Percentiles rank a stretch among this genome's conserved stretches.
Conservation (phyloP, 2,888 invertebrate genomes). For the Corythucha ciliata region DNA sequence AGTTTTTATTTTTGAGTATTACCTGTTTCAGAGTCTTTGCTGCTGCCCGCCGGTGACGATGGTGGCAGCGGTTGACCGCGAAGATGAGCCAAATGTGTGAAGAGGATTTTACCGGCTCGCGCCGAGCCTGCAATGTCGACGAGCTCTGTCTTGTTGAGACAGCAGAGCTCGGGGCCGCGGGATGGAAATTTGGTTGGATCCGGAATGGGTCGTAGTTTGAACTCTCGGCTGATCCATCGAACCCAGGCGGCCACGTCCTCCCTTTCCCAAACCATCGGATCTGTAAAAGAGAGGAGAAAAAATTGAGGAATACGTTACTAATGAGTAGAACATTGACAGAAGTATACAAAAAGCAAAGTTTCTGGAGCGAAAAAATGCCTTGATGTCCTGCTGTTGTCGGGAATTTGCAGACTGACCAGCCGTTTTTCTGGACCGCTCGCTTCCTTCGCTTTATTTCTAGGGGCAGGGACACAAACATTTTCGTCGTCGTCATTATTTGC, state of each 20-base stretch:
- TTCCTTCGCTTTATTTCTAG: too few species aligned
- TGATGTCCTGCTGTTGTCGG: too few species aligned
- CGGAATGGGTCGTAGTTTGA: conserved; percentile 49
- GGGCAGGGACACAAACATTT: too few species aligned
- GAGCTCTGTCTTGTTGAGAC: conserved; percentile 54
- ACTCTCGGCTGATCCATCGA: conserved; percentile 51
- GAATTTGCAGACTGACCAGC: too few species aligned
- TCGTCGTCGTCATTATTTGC: too few species aligned
- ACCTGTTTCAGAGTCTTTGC: too few species aligned
- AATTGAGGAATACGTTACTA: not conserved
- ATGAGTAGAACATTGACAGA: not conserved
- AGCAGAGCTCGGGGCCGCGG: conserved; percentile 49
- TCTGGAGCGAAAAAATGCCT: not conserved
- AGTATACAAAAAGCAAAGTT: not conserved
- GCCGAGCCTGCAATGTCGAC: conserved; percentile 46
- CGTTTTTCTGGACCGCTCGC: too few species aligned
- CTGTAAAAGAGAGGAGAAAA: conserved; percentile 40
- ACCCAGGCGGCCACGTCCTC: conserved; percentile 54
- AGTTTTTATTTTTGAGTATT: too few species aligned
- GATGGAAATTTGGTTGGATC: conserved; percentile 48
- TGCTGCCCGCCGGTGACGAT: too few species aligned
- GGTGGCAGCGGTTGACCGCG: conserved; percentile 53
- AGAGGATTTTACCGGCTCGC: conserved; percentile 48
- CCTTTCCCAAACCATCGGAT: conserved; percentile 55
- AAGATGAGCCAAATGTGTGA: conserved; percentile 53